Conservation (phyloP, 2,888 invertebrate species). For the Eurois occulta region DNA sequence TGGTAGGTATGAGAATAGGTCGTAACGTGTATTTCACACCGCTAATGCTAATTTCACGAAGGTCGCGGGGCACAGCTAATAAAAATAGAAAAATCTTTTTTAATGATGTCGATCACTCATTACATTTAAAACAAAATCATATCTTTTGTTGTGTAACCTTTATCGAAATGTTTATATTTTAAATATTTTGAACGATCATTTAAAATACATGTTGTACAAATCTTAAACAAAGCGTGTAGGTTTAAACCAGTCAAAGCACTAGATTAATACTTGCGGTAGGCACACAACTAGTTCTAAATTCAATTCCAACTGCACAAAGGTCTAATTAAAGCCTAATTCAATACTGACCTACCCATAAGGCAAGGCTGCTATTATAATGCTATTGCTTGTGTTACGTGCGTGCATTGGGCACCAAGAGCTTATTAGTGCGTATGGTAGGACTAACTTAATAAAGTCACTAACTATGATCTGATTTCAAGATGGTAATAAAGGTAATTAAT, state of each 20-base stretch:
- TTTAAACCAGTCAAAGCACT: background rate
- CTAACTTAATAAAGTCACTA: slow-evolving; percentile 12
- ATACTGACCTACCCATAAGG: background rate
- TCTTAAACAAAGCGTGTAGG: background rate
- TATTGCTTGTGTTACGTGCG: slow-evolving; percentile 1
- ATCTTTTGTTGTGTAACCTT: slow-evolving; percentile 1
- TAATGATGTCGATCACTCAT: background rate
- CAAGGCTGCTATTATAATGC: background rate
- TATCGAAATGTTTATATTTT: slow-evolving; percentile 17
- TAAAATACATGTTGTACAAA: background rate
- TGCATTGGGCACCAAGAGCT: slow-evolving; percentile 5
- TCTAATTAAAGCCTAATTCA: slow-evolving; percentile 12
- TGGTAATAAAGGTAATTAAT: no score
- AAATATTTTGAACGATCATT: slow-evolving; percentile 7
- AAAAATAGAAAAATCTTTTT: background rate
- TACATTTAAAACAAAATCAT: slow-evolving; percentile 1
- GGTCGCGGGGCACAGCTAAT: no score
- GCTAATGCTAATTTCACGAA: no score
- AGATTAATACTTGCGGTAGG: background rate
- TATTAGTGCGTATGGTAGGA: background rate
- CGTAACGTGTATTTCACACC: no score
- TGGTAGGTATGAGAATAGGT: no score
- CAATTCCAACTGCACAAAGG: background rate
- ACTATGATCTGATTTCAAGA: slow-evolving; percentile 10
- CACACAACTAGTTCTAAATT: slow-evolving; percentile 10